These are phyloP conservation scores for Drosophila chauvacae DNA, from an alignment of 1,140 invertebrate species.

Conservation along the genomic window DNA sequence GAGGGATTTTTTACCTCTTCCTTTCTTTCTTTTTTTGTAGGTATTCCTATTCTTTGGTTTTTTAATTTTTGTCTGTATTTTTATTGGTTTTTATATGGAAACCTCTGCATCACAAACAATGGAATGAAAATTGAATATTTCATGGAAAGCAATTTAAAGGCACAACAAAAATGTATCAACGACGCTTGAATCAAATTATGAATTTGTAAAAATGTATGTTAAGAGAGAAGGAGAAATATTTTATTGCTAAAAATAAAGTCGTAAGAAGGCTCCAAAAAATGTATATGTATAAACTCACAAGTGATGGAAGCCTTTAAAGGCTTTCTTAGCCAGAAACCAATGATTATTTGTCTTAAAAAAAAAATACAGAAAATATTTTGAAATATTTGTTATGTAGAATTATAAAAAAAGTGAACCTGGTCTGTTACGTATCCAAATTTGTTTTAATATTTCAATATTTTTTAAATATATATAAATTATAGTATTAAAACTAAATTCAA, in stretches of 20 bases:
- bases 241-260: background rate
- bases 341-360: too few species aligned
- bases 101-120: constrained; percentile 12
- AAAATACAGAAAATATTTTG: too few species aligned
- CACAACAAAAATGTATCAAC: constrained; percentile 24
- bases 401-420: background rate
- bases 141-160: constrained; percentile 36
- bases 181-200: constrained; percentile 17
- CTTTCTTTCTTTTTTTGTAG: background rate
- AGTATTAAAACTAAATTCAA: background rate
- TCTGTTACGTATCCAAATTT: background rate
- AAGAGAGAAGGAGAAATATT: background rate
- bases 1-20: constrained; percentile 9
- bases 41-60: constrained; percentile 21
- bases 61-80: constrained; percentile 40
- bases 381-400: background rate
- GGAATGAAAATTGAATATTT: constrained; percentile 65
- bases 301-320: background rate
- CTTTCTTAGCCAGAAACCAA: too few species aligned
- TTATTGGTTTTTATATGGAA: constrained; percentile 45
- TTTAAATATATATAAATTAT: background rate
- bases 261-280: background rate
- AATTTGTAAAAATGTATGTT: background rate
- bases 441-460: too few species aligned
- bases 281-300: background rate